Percentiles rank a stretch among this genome's conserved stretches.
phyloP scores from a whole-genome alignment of 2,888 invertebrate genomes.

The Pilophorus perplexus region DNA sequence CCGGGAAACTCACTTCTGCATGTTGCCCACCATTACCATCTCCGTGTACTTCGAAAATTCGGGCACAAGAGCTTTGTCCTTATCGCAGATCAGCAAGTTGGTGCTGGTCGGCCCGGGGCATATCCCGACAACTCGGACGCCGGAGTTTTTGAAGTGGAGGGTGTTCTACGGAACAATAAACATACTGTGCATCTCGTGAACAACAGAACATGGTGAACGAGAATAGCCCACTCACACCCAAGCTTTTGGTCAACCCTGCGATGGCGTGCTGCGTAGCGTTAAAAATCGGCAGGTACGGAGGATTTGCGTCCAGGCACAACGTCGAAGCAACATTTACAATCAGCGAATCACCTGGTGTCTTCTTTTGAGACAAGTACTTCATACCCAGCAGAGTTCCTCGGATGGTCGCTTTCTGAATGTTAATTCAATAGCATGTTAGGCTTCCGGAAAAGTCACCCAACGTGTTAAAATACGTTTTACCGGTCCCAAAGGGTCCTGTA shows the following conservation, averaged over 20 bases:
- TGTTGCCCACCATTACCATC: neutral
- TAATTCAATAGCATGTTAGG: neutral
- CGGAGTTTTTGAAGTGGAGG: conserved; percentile 55
- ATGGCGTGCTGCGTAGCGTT: conserved; percentile 42
- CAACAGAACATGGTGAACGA: neutral
- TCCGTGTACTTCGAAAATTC: conserved; percentile 3
- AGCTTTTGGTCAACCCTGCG: conserved; percentile 35
- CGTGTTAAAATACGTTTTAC: too few relatives aligned
- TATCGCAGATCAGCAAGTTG: conserved; percentile 13
- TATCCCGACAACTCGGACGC: conserved; percentile 57
- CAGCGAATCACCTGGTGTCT: conserved; percentile 29
- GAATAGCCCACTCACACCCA: conserved; percentile 41
- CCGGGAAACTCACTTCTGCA: neutral
- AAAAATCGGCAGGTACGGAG: conserved; percentile 30
- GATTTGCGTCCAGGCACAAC: conserved; percentile 29
- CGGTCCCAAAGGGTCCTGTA: too few relatives aligned
- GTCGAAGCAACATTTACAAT: conserved; percentile 43
- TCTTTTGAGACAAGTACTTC: conserved; percentile 40
- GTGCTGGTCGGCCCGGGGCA: conserved; percentile 55
- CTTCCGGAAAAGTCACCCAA: too few relatives aligned
- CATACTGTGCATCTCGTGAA: too few relatives aligned
- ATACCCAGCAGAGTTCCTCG: conserved; percentile 39
- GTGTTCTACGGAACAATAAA: too few relatives aligned
- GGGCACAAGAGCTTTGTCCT: conserved; percentile 20
- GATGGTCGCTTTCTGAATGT: conserved; percentile 39